Evolutionary conservation across 2,113 vertebrate genomes (phyloP), one percentile per base, ranked within the genome.

Genomic region (Istiophorus platypterus): DNA sequence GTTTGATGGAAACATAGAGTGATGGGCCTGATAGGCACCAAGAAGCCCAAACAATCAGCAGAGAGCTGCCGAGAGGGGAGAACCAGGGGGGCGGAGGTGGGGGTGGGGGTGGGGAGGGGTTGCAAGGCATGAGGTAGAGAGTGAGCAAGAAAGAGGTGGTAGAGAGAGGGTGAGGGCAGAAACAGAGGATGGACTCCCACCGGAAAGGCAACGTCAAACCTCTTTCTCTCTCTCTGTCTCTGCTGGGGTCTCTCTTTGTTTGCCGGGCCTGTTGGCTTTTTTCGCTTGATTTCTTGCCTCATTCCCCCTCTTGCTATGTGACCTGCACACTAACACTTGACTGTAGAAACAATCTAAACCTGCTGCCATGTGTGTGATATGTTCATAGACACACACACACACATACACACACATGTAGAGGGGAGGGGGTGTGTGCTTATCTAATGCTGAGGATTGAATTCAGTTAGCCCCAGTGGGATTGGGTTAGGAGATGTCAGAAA

Each of bases 401-500:
- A 67, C 58, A 71, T 42, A 58, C 80, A 62, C 71, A 81, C 71
- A 85, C 52, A 52, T 87, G 83, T 70, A 77, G 87, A 73, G 47
- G 76, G 77, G 79, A 84, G 88, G 85, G 91, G 89, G 69, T 88
- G 68, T 89, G 88, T 93, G 94, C 93, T 96, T 96, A 95, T 95
- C 95, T 95, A 94, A 95, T 96, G 95, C 90, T 91, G 90, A 92
- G 92, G 93, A 93, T 95, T 95, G 93, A 95, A 95, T 95, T 92
- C 91, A 93, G 95, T 95, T 95, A 95, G 88, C 93, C 95, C 94
- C 89, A 80, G 78, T 93, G 95, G 94, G 94, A 95, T 95, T 95
- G 93, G 94, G 95, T 96, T 95, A 95, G 94, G 84, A 93, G 93
- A 96, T 95, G 95, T 95, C 95, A 95, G 92, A 95, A 95, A 95